A percentile compares a stretch with the other conserved stretches of the same genome.
Evolutionary conservation across 1,140 invertebrate species (phyloP).

Genomic region (Drosophila neocordata): DNA sequence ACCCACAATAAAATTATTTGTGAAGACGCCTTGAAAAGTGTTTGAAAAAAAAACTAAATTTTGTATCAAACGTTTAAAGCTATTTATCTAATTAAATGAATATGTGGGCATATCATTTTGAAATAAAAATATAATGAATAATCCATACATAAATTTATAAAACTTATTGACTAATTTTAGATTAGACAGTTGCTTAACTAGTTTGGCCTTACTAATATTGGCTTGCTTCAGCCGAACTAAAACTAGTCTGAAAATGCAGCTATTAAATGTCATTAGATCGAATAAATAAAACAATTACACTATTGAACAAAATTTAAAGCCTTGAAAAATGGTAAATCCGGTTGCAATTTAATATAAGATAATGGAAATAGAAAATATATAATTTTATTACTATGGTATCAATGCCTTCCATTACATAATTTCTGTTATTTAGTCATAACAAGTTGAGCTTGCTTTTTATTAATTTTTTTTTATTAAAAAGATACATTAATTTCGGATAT

Average conservation of each 20-base stretch:
- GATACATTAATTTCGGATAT: too few species aligned
- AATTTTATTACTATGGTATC: too few species aligned
- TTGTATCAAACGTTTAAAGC: background rate
- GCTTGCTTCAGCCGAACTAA: slow-evolving; percentile 21
- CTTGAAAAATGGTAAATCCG: background rate
- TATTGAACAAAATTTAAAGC: slow-evolving; percentile 2
- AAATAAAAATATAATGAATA: slow-evolving; percentile 50
- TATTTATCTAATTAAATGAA: slow-evolving; percentile 22
- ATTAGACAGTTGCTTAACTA: slow-evolving; percentile 40
- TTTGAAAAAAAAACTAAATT: slow-evolving; percentile 1
- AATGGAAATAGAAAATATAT: too few species aligned
- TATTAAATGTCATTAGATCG: slow-evolving; percentile 26
- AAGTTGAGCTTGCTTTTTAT: too few species aligned
- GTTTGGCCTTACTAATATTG: slow-evolving; percentile 24
- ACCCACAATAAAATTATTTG: slow-evolving; percentile 35
- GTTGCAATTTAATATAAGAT: background rate
- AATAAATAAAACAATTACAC: slow-evolving; percentile 23
- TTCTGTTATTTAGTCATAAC: too few species aligned
- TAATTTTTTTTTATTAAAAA: too few species aligned
- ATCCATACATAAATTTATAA: slow-evolving; percentile 41
- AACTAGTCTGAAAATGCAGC: slow-evolving; percentile 24
- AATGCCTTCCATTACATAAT: too few species aligned
- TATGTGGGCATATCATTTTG: slow-evolving; percentile 27
- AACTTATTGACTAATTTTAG: slow-evolving; percentile 42
- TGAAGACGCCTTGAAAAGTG: slow-evolving; percentile 23